Evolutionary conservation across 2,797 vertebrate genomes (phyloP).

Genomic region (Takifugu rubripes): DNA sequence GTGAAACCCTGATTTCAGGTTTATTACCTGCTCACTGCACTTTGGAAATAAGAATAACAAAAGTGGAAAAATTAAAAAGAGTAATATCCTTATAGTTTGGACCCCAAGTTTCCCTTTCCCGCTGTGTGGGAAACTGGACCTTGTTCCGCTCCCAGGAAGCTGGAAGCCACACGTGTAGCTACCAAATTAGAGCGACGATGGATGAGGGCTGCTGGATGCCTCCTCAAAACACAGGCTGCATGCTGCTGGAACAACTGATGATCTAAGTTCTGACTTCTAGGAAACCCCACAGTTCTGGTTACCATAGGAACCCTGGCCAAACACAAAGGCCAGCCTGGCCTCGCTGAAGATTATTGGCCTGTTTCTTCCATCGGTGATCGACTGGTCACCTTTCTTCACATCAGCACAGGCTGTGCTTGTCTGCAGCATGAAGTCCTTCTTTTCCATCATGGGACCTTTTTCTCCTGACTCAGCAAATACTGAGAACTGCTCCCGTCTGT

Average conservation of each 20-base stretch:
- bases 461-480: too few species aligned
- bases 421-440: too few species aligned
- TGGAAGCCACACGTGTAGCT: slow-evolving; percentile 26
- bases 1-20: too few species aligned
- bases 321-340: slow-evolving; percentile 11
- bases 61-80: too few species aligned
- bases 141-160: slow-evolving; percentile 35
- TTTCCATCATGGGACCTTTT: too few species aligned
- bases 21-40: too few species aligned
- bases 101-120: too few species aligned
- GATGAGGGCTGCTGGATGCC: slow-evolving; percentile 35
- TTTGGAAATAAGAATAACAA: too few species aligned
- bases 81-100: too few species aligned
- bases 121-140: too few species aligned
- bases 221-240: slow-evolving; percentile 22
- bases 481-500: too few species aligned
- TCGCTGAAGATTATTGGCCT: slow-evolving; percentile 23
- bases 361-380: slow-evolving; percentile 1
- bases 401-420: too few species aligned
- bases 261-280: not conserved
- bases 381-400: slow-evolving; percentile 4
- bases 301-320: slow-evolving; percentile 22
- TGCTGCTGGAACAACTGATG: slow-evolving; percentile 40
- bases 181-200: slow-evolving; percentile 53
- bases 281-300: slow-evolving; percentile 26